Conservation (phyloP, 2,113 vertebrate species). For the Probosciger aterrimus region DNA sequence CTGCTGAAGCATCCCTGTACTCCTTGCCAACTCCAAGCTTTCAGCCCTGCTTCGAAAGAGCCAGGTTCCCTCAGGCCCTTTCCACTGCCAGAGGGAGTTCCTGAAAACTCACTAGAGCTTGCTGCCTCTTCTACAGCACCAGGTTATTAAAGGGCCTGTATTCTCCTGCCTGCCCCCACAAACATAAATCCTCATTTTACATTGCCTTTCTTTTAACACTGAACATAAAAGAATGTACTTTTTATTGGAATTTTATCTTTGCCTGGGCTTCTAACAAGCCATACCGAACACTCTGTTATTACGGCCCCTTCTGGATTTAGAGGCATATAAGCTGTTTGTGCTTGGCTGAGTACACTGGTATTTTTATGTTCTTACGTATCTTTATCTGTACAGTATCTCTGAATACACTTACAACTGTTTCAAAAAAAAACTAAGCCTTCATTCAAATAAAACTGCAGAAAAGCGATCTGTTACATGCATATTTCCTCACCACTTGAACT, state of each 20-base stretch:
- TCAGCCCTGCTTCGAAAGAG: neutral
- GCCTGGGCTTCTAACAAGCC: conserved; percentile 46
- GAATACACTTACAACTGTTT: neutral
- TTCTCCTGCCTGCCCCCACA: conserved; percentile 11
- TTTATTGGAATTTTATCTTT: conserved; percentile 66
- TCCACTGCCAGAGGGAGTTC: neutral
- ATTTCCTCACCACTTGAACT: conserved; percentile 35
- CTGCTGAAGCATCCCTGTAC: neutral
- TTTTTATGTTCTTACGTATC: conserved; percentile 47
- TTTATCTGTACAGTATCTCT: conserved; percentile 35
- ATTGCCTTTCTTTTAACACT: conserved; percentile 19
- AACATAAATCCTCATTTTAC: conserved; percentile 42
- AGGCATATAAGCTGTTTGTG: conserved; percentile 49
- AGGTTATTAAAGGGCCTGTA: conserved; percentile 38
- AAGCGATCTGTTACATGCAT: neutral
- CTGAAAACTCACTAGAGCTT: neutral
- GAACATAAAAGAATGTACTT: conserved; percentile 60
- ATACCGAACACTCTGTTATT: conserved; percentile 4
- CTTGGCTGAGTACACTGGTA: conserved; percentile 37
- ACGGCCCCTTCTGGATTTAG: conserved; percentile 45
- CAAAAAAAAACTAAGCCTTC: neutral
- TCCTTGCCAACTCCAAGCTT: neutral
- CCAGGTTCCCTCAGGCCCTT: neutral
- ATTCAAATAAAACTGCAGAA: conserved; percentile 11
- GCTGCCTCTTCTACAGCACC: neutral